Evolutionary conservation across 2,113 vertebrate genomes (phyloP).

Genomic region (Rhinolophus ferrumequinum): DNA sequence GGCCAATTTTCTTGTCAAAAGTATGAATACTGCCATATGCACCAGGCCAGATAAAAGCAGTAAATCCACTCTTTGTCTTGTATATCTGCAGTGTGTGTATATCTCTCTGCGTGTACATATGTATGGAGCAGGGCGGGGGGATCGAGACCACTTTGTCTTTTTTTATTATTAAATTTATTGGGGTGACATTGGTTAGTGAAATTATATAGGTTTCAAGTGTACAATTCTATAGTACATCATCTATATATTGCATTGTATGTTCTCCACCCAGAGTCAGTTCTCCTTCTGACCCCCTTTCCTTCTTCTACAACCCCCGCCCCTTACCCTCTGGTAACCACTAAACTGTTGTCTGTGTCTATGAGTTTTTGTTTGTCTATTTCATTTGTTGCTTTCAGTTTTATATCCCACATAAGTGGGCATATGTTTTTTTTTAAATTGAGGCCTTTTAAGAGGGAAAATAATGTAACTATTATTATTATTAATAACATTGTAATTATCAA

Average conservation of each 20-base stretch:
- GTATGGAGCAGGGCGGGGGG: not conserved
- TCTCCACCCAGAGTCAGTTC: too few species aligned
- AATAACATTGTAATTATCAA: not conserved
- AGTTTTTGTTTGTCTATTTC: too few species aligned
- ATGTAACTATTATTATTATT: not conserved
- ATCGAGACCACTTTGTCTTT: not conserved
- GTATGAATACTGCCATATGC: not conserved
- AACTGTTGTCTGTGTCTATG: too few species aligned
- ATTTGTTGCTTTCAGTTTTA: too few species aligned
- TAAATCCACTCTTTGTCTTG: not conserved
- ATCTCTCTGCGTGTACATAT: not conserved
- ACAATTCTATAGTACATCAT: too few species aligned
- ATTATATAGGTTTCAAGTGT: too few species aligned
- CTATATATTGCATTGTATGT: too few species aligned
- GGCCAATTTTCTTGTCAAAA: constrained; percentile 60
- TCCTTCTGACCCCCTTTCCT: too few species aligned
- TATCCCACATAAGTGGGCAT: not conserved
- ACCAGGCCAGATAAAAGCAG: constrained; percentile 60
- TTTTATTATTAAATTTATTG: too few species aligned
- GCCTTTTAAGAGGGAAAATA: not conserved
- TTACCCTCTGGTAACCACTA: too few species aligned
- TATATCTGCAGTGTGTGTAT: not conserved
- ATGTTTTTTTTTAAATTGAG: not conserved
- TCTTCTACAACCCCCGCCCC: too few species aligned
- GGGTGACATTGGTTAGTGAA: too few species aligned